A percentile compares a stretch with the other conserved stretches of the same genome.
phyloP scores from a whole-genome alignment of 2,888 invertebrate genomes.

The Nineta flava region DNA sequence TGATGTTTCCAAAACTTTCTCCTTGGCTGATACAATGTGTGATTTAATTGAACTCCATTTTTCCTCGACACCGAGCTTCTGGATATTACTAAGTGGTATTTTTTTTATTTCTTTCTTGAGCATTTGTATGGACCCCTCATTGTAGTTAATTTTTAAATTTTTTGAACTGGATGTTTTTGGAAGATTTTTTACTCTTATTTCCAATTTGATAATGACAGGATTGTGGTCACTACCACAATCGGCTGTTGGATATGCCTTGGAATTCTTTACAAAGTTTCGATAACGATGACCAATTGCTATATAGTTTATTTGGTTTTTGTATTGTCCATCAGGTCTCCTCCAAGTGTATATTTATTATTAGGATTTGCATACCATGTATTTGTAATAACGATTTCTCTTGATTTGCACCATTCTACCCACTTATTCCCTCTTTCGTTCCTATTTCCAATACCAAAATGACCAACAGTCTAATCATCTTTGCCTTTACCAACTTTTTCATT shows the following conservation, averaged over 20 bases:
- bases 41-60: too few relatives aligned
- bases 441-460: not conserved
- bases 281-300: conserved; percentile 2
- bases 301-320: conserved; percentile 4
- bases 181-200: not conserved
- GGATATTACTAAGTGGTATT: too few relatives aligned
- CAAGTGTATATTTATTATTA: not conserved
- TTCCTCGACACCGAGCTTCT: too few relatives aligned
- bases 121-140: too few relatives aligned
- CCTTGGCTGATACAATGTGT: too few relatives aligned
- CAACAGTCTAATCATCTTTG: not conserved
- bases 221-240: too few relatives aligned
- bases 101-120: too few relatives aligned
- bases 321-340: not conserved
- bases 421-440: conserved; percentile 1
- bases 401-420: conserved; percentile 1
- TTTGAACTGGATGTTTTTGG: not conserved
- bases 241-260: conserved; percentile 1
- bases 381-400: conserved; percentile 1
- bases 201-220: not conserved
- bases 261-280: not conserved
- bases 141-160: not conserved
- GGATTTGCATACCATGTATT: conserved; percentile 3
- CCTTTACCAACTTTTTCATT: conserved; percentile 5
- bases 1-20: too few relatives aligned